Conservation (phyloP, 2,113 vertebrate genomes). For the Vidua chalybeata region DNA sequence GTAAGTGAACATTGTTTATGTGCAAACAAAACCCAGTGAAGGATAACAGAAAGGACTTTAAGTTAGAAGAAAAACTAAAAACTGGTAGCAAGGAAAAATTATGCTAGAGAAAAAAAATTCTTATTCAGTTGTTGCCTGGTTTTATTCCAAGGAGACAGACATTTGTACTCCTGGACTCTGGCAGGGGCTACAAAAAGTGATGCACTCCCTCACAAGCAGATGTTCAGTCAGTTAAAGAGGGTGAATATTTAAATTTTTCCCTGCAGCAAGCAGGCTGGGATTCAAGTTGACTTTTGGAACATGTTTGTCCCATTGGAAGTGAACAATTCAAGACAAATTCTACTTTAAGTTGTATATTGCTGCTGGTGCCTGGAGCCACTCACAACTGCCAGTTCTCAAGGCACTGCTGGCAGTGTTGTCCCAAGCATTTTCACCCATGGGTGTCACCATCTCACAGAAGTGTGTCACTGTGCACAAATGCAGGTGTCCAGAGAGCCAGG, state of each 20-base stretch:
- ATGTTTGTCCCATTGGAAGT: neutral
- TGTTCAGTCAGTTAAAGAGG: neutral
- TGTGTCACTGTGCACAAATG: fast-evolving
- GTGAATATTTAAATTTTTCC: neutral
- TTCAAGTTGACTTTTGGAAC: neutral
- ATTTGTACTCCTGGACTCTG: neutral
- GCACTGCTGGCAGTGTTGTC: neutral
- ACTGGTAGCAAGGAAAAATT: neutral
- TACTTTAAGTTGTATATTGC: neutral
- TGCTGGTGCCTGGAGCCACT: neutral
- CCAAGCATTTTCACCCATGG: neutral
- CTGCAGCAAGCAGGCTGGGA: neutral
- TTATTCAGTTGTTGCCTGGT: neutral
- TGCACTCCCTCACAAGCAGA: neutral
- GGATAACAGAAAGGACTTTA: neutral
- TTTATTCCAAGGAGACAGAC: neutral
- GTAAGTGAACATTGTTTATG: neutral
- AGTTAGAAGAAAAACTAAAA: neutral
- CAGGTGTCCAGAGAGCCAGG: neutral
- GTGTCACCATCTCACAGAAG: fast-evolving
- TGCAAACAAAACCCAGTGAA: neutral
- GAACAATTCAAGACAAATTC: neutral
- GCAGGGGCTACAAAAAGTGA: neutral
- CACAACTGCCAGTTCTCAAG: neutral
- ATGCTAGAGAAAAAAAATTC: neutral